These are phyloP conservation scores for Ptychobarbus kaznakovi DNA, from an alignment of 2,797 vertebrate genomes.

Conservation along the genomic window DNA sequence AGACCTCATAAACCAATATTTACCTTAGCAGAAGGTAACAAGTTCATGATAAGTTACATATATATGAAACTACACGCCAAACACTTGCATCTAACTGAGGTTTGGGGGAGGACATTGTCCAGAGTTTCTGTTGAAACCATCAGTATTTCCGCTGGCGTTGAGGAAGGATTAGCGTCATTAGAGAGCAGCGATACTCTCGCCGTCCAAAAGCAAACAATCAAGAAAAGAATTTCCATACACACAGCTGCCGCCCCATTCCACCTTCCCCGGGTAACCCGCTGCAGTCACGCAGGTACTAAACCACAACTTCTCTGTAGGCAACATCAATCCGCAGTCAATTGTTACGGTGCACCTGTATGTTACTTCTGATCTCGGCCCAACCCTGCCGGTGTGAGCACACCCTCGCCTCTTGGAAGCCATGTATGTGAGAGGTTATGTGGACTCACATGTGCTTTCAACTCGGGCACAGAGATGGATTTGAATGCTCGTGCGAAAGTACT, in stretches of 20 bases:
- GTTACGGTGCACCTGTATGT: conserved; percentile 80
- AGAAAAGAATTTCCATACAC: conserved; percentile 74
- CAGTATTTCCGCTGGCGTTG: conserved; percentile 73
- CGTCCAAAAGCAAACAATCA: conserved; percentile 78
- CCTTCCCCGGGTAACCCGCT: conserved; percentile 63
- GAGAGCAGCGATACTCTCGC: conserved; percentile 71
- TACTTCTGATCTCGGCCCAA: conserved; percentile 77
- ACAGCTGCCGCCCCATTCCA: conserved; percentile 69
- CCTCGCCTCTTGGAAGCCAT: conserved; percentile 42
- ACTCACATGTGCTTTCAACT: conserved; percentile 52
- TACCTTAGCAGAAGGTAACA: conserved; percentile 67
- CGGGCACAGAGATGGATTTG: conserved; percentile 41
- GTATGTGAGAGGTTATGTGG: conserved; percentile 61
- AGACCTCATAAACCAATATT: conserved; percentile 66
- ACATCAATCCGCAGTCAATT: conserved; percentile 73
- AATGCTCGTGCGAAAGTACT: conserved; percentile 36
- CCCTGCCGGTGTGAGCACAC: conserved; percentile 55
- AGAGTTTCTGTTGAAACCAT: conserved; percentile 67
- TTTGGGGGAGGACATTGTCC: conserved; percentile 70
- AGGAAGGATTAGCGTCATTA: conserved; percentile 68
- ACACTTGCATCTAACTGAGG: conserved; percentile 63
- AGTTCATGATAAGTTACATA: conserved; percentile 68
- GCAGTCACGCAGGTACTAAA: conserved; percentile 70
- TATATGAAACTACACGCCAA: conserved; percentile 63
- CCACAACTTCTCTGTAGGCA: conserved; percentile 70